A percentile compares a stretch with the other conserved stretches of the same genome.
These are phyloP conservation scores for Ochropacha duplaris DNA, from an alignment of 2,888 invertebrate genomes.

Conservation along the genomic window DNA sequence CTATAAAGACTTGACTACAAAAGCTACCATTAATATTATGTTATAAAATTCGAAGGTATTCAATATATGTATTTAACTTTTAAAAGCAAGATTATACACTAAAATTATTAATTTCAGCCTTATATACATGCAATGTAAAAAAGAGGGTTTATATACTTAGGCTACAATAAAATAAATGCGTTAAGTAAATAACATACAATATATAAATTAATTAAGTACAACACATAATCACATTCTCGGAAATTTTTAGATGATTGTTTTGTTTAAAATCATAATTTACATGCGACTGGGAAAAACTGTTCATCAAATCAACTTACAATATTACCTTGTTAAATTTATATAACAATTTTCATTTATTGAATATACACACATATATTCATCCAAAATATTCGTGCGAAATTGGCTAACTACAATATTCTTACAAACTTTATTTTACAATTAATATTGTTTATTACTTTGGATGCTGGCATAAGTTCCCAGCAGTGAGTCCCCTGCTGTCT, in stretches of 20 bases:
- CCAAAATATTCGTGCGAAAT: slow-evolving; percentile 62
- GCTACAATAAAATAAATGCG: slow-evolving; percentile 47
- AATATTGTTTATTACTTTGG: slow-evolving; percentile 4
- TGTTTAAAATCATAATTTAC: slow-evolving; percentile 12
- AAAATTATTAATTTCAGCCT: slow-evolving; percentile 59
- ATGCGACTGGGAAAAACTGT: slow-evolving; percentile 31
- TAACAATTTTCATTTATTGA: slow-evolving; percentile 23
- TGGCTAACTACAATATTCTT: slow-evolving; percentile 70
- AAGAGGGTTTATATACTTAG: slow-evolving; percentile 34
- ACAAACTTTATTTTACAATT: slow-evolving; percentile 26
- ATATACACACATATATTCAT: slow-evolving; percentile 54
- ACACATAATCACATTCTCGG: slow-evolving; percentile 59
- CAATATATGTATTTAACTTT: slow-evolving; percentile 22
- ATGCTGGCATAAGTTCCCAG: no score
- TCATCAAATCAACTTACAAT: slow-evolving; percentile 37
- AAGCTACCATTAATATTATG: slow-evolving; percentile 14
- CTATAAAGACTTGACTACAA: not conserved
- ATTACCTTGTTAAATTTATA: slow-evolving; percentile 21
- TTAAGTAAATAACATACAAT: slow-evolving; percentile 40
- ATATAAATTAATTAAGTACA: slow-evolving; percentile 61
- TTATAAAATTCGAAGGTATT: slow-evolving; percentile 18
- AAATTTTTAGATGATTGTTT: slow-evolving; percentile 19
- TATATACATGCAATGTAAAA: slow-evolving; percentile 64
- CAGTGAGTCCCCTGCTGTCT: no score
- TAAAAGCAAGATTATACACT: slow-evolving; percentile 49